Base-by-base conservation (phyloP, 2,113 vertebrate species). In the Embiotoca jacksoni region DNA sequence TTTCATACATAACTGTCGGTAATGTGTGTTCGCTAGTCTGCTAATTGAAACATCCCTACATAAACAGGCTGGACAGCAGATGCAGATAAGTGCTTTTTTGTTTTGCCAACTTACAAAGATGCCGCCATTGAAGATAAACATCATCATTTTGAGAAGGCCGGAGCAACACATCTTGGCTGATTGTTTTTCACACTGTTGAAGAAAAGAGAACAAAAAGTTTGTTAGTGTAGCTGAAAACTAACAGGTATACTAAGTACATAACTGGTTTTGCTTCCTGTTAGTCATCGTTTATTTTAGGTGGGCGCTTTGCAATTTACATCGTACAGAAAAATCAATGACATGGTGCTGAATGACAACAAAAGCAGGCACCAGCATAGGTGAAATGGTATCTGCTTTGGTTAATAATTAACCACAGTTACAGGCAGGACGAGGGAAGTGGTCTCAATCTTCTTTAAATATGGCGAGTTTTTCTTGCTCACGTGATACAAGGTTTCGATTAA, bases 101-200 rank as follows among this genome's bases (percentile, higher is more conserved):
- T 23, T 23, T 23, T 23, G 3, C 7, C 3, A 39, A 96, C 96
- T 96, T 91, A 96, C 96, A 91, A 96, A 96, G 83, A 96, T 96
- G 83, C 78, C 74, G 15, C 94, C 94, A 53, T 96, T 96, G 84
- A 96, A 95, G 71, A 93, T 15, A 37, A 96, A 94, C 95, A 96
- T 96, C 93, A 95, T 93, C 0, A 82, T 54, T 90, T 96, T 96
- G 81, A 96, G 92, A 65, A 95, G 93, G 23, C 90, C 32, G 68
- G 91, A 86, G 81, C 95, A 96, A 71, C 92, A 91, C 95, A 95
- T 95, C 75, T 88, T 93, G 81, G 78, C 72, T 39, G 52, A 8
- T 80, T 73, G 66, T 44, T 59, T 55, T 73, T 74, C 64, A 70
- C 67, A 30, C 89, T 89, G 66, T 47, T 41, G 11, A 53, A 75